phyloP scores from a whole-genome alignment of 2,113 vertebrate genomes.

The Nerophis ophidion region DNA sequence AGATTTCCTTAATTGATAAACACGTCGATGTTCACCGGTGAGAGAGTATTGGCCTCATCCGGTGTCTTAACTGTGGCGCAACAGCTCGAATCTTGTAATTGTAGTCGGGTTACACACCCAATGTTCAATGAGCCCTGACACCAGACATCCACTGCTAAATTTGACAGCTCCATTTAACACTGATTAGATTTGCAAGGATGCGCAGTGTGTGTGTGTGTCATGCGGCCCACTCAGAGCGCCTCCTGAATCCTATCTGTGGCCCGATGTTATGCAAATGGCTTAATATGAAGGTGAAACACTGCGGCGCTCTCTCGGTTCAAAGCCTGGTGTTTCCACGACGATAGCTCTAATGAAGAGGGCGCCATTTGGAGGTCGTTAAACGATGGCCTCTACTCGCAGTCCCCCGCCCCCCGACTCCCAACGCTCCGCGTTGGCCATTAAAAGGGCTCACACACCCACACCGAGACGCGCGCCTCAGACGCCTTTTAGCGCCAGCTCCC shows the following conservation, averaged over 20 bases:
- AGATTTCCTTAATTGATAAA: no score
- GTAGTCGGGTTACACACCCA: constrained; percentile 47
- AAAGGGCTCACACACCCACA: constrained; percentile 70
- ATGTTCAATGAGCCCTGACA: constrained; percentile 62
- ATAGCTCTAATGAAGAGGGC: constrained; percentile 73
- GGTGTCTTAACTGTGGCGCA: constrained; percentile 30
- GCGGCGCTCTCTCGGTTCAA: constrained; percentile 68
- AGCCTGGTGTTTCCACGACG: constrained; percentile 69
- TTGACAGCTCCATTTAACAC: constrained; percentile 72
- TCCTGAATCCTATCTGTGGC: constrained; percentile 54
- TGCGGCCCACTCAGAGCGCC: constrained; percentile 46
- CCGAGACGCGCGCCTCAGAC: constrained; percentile 64
- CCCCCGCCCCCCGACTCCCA: constrained; percentile 30
- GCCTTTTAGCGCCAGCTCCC: constrained; percentile 72
- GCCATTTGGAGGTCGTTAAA: constrained; percentile 80
- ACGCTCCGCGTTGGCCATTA: constrained; percentile 69
- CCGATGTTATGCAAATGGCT: constrained; percentile 79
- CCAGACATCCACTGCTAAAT: constrained; percentile 40
- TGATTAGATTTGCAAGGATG: constrained; percentile 77
- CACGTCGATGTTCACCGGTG: no score
- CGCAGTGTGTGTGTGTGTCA: constrained; percentile 51
- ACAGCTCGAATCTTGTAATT: constrained; percentile 55
- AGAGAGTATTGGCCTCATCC: constrained; percentile 15
- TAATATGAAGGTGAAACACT: constrained; percentile 79
- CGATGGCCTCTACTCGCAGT: constrained; percentile 63